A percentile compares a stretch with the other conserved stretches of the same genome.
Conservation (phyloP, 1,140 invertebrate genomes). For the Venustaconcha ellipsiformis region DNA sequence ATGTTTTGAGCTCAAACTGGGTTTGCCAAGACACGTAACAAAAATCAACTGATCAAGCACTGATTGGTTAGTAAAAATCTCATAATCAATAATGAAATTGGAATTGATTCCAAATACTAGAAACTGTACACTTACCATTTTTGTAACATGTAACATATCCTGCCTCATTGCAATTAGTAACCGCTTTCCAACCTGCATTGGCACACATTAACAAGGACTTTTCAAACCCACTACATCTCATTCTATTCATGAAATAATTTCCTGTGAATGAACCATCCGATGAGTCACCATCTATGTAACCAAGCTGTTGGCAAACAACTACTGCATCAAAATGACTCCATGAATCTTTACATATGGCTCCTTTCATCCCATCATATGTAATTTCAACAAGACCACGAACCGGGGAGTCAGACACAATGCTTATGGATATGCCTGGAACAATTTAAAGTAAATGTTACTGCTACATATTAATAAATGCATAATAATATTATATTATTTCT, state of each 20-base stretch:
- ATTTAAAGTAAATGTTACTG: not conserved
- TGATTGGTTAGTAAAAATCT: no score
- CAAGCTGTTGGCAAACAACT: constrained; percentile 68
- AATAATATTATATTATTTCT: no score
- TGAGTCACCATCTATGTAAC: constrained; percentile 51
- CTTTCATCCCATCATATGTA: constrained; percentile 77
- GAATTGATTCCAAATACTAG: no score
- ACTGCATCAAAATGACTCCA: constrained; percentile 78
- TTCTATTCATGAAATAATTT: constrained; percentile 21
- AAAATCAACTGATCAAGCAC: no score
- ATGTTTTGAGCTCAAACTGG: no score
- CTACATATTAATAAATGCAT: no score
- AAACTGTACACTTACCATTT: constrained; percentile 6
- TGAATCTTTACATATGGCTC: constrained; percentile 81
- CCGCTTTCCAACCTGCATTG: constrained; percentile 10
- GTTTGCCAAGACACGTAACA: no score
- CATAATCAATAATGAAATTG: no score
- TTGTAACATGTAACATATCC: constrained; percentile 23
- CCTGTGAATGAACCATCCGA: not conserved
- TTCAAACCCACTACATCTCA: constrained; percentile 1
- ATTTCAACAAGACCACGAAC: constrained; percentile 77
- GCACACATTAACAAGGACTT: constrained; percentile 20
- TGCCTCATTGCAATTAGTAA: constrained; percentile 4
- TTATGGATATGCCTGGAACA: constrained; percentile 8
- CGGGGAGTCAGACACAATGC: constrained; percentile 13